Percentiles rank a stretch among this genome's conserved stretches.
Evolutionary conservation across 2,113 vertebrate species (phyloP).

Genomic region (Sarotherodon lohbergeri): DNA sequence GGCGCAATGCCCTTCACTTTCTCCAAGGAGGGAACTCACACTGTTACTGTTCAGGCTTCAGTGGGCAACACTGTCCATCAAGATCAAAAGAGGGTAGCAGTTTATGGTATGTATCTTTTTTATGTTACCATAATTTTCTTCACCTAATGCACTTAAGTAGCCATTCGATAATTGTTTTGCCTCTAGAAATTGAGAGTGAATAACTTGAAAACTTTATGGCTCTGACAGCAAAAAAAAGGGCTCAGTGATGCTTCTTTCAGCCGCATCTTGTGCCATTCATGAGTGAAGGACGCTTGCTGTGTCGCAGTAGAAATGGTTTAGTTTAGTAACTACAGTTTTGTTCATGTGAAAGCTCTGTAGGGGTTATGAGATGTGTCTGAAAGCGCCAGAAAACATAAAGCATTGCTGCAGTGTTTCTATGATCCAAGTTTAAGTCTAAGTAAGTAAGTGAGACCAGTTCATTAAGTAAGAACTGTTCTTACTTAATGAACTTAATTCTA

Average conservation of each 20-base stretch:
- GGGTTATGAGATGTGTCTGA: not conserved
- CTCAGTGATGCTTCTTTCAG: not conserved
- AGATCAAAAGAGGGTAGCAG: slow-evolving; percentile 84
- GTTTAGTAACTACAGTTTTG: not conserved
- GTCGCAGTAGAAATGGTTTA: not conserved
- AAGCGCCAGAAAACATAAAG: not conserved
- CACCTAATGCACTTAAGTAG: not conserved
- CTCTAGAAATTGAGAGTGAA: not conserved
- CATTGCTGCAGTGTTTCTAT: not conserved
- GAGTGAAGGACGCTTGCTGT: not conserved
- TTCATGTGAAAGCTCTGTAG: not conserved
- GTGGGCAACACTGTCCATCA: slow-evolving; percentile 85
- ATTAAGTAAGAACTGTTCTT: not conserved
- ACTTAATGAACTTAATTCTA: not conserved
- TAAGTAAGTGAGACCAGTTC: not conserved
- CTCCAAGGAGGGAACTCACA: slow-evolving; percentile 83
- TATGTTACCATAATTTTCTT: not conserved
- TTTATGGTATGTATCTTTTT: slow-evolving; percentile 75
- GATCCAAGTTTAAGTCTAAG: not conserved
- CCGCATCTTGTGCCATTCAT: not conserved
- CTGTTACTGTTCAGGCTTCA: slow-evolving; percentile 85
- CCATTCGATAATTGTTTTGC: not conserved
- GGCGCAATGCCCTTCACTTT: slow-evolving; percentile 84
- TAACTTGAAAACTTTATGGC: not conserved
- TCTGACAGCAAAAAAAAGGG: not conserved